phyloP scores from a whole-genome alignment of 1,140 invertebrate genomes.

The Lerema accius region DNA sequence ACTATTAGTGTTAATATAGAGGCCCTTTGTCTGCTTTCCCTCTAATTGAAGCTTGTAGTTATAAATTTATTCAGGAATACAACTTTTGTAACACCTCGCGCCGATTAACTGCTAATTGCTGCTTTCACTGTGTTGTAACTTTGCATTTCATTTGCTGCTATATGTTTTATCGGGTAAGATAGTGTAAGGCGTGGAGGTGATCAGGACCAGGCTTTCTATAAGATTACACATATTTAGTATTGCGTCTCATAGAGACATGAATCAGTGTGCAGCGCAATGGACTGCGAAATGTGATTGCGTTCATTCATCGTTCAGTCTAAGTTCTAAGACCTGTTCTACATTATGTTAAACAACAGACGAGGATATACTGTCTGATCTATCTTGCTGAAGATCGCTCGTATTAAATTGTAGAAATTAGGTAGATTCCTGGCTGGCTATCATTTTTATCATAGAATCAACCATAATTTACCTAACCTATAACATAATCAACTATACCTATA shows the following conservation, averaged over 20 bases:
- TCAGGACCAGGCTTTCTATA: constrained; percentile 24
- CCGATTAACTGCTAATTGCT: constrained; percentile 69
- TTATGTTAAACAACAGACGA: too few species aligned
- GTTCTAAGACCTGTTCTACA: too few species aligned
- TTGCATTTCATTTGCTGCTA: constrained; percentile 57
- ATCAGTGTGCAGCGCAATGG: too few species aligned
- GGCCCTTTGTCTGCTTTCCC: constrained; percentile 72
- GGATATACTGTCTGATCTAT: too few species aligned
- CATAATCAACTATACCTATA: too few species aligned
- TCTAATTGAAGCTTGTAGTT: constrained; percentile 76
- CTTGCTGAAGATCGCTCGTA: too few species aligned
- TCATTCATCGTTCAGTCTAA: too few species aligned
- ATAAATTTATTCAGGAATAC: constrained; percentile 75
- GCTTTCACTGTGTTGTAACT: constrained; percentile 65
- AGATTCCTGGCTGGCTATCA: too few species aligned
- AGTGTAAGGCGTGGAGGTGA: constrained; percentile 31
- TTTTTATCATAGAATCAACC: too few species aligned
- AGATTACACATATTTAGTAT: constrained; percentile 7
- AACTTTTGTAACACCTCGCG: constrained; percentile 75
- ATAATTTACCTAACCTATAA: too few species aligned
- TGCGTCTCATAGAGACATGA: background rate
- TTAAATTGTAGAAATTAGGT: too few species aligned
- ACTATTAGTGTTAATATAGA: constrained; percentile 42
- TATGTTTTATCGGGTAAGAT: constrained; percentile 54
- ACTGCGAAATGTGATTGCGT: too few species aligned